Evolutionary conservation across 1,140 invertebrate species (phyloP).

Genomic region (Diabrotica undecimpunctata): DNA sequence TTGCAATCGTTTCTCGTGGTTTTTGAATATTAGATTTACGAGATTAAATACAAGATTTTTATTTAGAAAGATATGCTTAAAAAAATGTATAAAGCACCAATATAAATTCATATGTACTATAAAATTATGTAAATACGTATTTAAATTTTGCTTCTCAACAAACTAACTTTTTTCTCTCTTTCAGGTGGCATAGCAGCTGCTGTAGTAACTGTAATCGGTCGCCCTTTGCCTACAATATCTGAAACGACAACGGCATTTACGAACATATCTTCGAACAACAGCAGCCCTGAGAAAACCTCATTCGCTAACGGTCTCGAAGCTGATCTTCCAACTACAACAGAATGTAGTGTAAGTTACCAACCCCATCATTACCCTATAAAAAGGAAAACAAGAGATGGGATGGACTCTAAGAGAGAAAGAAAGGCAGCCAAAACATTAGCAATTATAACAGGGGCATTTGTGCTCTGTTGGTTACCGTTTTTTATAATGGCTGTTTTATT

Average conservation of each 20-base stretch:
- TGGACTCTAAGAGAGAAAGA: slow-evolving; percentile 77
- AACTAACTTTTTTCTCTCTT: neutral
- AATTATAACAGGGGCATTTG: slow-evolving; percentile 84
- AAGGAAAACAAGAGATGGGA: slow-evolving; percentile 62
- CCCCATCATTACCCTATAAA: slow-evolving; percentile 49
- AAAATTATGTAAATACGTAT: too few relatives aligned
- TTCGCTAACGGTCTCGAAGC: slow-evolving; percentile 65
- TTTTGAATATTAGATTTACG: too few relatives aligned
- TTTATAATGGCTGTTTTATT: slow-evolving; percentile 83
- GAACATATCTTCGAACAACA: slow-evolving; percentile 66
- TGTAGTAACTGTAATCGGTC: slow-evolving; percentile 67
- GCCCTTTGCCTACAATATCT: slow-evolving; percentile 65
- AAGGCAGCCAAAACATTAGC: slow-evolving; percentile 90
- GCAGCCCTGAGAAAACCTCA: slow-evolving; percentile 64
- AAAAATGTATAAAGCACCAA: too few relatives aligned
- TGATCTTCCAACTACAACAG: slow-evolving; percentile 59
- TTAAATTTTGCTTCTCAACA: too few relatives aligned
- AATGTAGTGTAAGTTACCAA: slow-evolving; percentile 43
- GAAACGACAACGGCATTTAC: slow-evolving; percentile 62
- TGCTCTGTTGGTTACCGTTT: slow-evolving; percentile 86
- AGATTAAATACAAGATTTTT: too few relatives aligned
- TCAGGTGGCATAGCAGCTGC: slow-evolving; percentile 64
- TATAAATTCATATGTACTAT: too few relatives aligned
- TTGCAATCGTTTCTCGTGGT: too few relatives aligned
- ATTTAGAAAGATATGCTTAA: too few relatives aligned